Evolutionary conservation across 2,797 vertebrate genomes (phyloP), one percentile per base, ranked within the genome.

Genomic region (Ibycter americanus): DNA sequence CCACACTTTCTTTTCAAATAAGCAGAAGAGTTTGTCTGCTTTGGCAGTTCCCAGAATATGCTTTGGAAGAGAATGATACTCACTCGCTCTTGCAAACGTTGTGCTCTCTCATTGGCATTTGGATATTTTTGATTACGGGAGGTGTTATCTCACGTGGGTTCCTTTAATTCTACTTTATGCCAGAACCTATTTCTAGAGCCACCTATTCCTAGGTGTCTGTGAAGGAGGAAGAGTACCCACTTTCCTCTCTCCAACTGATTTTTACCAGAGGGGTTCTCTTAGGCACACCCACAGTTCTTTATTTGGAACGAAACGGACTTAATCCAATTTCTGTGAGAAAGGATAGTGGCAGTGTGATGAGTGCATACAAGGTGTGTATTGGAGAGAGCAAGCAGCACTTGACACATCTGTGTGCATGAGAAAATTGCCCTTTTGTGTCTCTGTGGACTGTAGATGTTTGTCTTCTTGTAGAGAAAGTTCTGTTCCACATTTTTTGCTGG

Each of bases 401-500:
- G 42, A 23, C 49, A 15, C 40, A 10, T 14, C 31, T 55, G 21
- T 63, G 70, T 82, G 77, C 22, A 0, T 46, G 94, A 76, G 89
- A 49, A 56, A 40, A 22, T 49, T 58, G 23, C 83, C 81, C 21
- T 70, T 73, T 49, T 85, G 40, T 93, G 63, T 94, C 62, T 73
- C 73, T 84, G 32, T 77, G 91, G 47, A 20, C 85, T 95, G 62
- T 92, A 72, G 59, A 63, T 93, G 62, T 88, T 62, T 52, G 70
- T 78, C 52, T 0, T 61, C 61, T 34, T 21, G 31, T 65, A 89
- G 61, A 80, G 47, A 80, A 61, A 81, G 59, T 83, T 87, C 62
- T 74, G 23, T 86, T 86, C 72, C 58, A 68, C 58, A 5, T 83
- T 90, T 95, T 51, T 84, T 62, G 21, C 27, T 68, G 96, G 93